These are phyloP conservation scores for Agriotes lineatus DNA, from an alignment of 2,888 invertebrate species.

Conservation along the genomic window DNA sequence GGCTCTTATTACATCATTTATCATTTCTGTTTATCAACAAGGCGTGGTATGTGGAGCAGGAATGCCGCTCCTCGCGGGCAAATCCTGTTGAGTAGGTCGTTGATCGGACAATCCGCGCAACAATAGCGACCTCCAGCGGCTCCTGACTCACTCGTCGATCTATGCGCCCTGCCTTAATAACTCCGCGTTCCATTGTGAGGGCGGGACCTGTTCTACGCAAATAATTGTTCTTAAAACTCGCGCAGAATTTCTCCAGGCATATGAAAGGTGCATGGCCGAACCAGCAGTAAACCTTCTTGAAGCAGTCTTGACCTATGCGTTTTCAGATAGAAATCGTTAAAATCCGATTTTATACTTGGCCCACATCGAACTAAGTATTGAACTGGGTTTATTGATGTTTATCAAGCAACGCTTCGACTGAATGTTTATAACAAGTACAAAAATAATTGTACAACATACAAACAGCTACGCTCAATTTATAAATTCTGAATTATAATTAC, in stretches of 20 bases:
- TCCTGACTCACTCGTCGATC: neutral
- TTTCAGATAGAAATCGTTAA: conserved; percentile 4
- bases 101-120: neutral
- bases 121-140: neutral
- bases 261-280: conserved; percentile 22
- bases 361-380: neutral
- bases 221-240: neutral
- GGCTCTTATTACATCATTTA: conserved; percentile 14
- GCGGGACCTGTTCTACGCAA: neutral
- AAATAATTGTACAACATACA: too few species aligned
- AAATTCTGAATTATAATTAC: too few species aligned
- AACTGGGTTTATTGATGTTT: neutral
- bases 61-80: neutral
- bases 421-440: too few species aligned
- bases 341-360: conserved; percentile 12
- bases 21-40: neutral
- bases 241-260: conserved; percentile 6
- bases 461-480: too few species aligned
- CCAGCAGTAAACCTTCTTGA: conserved; percentile 16
- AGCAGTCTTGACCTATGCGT: conserved; percentile 18
- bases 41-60: conserved; percentile 21
- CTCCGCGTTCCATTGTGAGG: neutral
- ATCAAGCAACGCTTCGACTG: too few species aligned
- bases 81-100: conserved; percentile 15
- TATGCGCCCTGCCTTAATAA: too few species aligned